Evolutionary conservation across 2,113 vertebrate genomes (phyloP), one percentile per base, ranked within the genome.

Genomic region (Etia nguti): DNA sequence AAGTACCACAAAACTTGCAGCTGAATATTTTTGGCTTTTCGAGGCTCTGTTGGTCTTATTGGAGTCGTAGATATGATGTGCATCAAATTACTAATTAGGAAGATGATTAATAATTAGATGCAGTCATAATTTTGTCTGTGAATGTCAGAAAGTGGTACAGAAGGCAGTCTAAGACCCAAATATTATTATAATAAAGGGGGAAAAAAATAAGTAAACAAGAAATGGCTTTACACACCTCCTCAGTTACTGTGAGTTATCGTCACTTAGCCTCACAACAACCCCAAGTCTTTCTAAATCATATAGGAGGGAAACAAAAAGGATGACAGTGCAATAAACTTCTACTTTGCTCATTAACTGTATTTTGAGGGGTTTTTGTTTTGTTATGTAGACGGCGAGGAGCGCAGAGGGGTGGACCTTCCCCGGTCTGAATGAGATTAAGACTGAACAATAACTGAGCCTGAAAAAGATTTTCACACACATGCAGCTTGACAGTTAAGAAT

Each of bases 401-500:
- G 77, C 24, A n/a, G 57, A 20, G 81, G 59, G 75, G 52, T 34
- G 54, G 22, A 80, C 80, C 8, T 24, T 41, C 4, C 16, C 16
- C 13, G 1, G n/a, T 86, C 75, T 41, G 56, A 91, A 62, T 34
- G 90, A 93, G 90, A 92, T 90, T 86, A 89, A 20, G 91, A 95
- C 94, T 92, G 93, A 95, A 95, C 92, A 91, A 92, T 75, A 91
- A 88, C 93, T 96, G 96, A 96, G 96, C 95, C 95, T 91, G 92
- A 94, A 90, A 90, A 93, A 82, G 83, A 89, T 90, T 86, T 82
- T 81, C 43, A 75, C 89, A 89, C 82, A 89, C 87, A 88, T 87
- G 94, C 95, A 96, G 96, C 96, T 96, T 85, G 94, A 96, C 94
- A 87, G 90, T 95, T 92, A 92, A 81, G 95, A 96, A 96, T 96